Evolutionary conservation across 2,113 vertebrate species (phyloP).

Genomic region (Pandion haliaetus): DNA sequence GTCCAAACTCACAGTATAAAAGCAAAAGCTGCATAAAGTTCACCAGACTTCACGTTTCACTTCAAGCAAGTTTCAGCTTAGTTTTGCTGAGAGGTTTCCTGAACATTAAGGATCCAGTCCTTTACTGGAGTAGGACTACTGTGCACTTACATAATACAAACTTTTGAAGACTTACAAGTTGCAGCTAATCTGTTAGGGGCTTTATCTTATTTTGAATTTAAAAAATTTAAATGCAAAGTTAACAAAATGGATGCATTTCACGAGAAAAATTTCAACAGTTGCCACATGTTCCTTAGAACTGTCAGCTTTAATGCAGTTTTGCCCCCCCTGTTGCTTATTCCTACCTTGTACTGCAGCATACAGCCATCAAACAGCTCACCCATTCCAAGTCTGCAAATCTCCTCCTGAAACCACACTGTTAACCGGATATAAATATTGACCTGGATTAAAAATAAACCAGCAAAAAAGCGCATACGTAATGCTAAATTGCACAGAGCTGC

Average conservation of each 20-base stretch:
- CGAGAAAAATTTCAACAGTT: background rate
- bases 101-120: background rate
- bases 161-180: background rate
- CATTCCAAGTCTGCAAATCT: background rate
- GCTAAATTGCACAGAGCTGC: background rate
- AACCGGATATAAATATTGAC: background rate
- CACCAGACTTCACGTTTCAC: background rate
- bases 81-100: background rate
- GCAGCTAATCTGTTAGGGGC: background rate
- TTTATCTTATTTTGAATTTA: background rate
- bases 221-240: background rate
- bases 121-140: background rate
- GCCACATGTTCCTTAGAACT: background rate
- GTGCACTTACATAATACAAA: background rate
- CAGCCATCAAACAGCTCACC: background rate
- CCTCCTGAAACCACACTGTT: background rate
- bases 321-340: background rate
- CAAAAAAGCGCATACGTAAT: fast-evolving
- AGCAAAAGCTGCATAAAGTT: background rate
- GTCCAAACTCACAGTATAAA: background rate
- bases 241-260: background rate
- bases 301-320: background rate
- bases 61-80: background rate
- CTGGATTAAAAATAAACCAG: background rate
- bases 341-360: background rate